Evolutionary conservation across 2,113 vertebrate genomes (phyloP).

Genomic region (Theropithecus gelada): DNA sequence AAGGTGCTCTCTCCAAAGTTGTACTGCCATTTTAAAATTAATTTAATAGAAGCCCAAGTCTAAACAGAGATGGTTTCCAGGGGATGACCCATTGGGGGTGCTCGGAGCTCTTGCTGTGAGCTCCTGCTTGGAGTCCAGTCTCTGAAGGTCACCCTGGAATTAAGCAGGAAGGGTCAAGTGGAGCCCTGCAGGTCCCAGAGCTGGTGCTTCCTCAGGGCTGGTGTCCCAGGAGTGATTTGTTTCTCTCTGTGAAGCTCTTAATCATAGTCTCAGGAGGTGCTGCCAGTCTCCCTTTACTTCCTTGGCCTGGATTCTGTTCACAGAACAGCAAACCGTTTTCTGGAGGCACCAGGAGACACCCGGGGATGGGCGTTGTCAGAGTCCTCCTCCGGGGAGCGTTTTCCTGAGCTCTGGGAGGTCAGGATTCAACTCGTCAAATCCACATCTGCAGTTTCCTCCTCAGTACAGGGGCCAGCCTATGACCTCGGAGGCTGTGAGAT

Average conservation of each 20-base stretch:
- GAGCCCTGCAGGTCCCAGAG: neutral
- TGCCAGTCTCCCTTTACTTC: neutral
- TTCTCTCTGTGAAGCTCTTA: neutral
- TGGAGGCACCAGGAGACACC: neutral
- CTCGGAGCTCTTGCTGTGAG: neutral
- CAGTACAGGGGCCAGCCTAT: accelerated
- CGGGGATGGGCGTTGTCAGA: accelerated
- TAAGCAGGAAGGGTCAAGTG: no score
- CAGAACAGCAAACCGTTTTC: no score
- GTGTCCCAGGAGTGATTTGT: accelerated
- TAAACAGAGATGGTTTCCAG: neutral
- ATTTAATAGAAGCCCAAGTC: neutral
- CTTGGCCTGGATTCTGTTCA: neutral
- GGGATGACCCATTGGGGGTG: accelerated
- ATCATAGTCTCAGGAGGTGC: neutral
- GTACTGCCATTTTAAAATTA: accelerated
- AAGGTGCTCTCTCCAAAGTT: neutral
- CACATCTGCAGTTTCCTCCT: accelerated
- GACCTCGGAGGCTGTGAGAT: accelerated
- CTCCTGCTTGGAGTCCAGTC: accelerated
- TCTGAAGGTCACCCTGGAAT: neutral
- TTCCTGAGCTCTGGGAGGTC: no score
- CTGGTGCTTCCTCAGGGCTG: accelerated
- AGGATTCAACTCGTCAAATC: accelerated
- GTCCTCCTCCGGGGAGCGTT: neutral